These are phyloP conservation scores for Cheiracanthium punctorium DNA, from an alignment of 2,888 invertebrate species.

Conservation along the genomic window DNA sequence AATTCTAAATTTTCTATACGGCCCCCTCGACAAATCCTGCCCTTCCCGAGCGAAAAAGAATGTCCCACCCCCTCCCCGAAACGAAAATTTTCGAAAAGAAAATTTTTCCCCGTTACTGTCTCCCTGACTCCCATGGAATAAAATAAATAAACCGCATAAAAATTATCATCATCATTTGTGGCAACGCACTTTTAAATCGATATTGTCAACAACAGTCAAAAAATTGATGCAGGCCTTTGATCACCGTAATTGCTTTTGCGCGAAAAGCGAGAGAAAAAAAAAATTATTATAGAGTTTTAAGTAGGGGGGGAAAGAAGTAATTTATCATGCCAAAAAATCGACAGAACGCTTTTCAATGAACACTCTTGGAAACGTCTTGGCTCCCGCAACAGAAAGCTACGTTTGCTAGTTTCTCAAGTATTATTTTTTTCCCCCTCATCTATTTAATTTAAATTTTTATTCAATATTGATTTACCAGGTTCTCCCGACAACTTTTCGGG, in stretches of 20 bases:
- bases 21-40: not conserved
- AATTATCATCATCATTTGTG: conserved; percentile 15
- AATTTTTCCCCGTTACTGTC: not conserved
- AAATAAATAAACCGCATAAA: conserved; percentile 12
- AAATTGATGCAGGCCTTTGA: conserved; percentile 22
- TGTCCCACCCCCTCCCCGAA: not conserved
- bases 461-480: conserved; percentile 58
- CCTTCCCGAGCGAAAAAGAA: not conserved
- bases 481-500: conserved; percentile 14
- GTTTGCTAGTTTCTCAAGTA: not conserved
- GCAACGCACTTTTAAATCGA: conserved; percentile 5
- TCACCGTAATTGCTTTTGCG: conserved; percentile 12
- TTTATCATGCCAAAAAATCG: conserved; percentile 21
- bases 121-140: not conserved
- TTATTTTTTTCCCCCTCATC: conserved; percentile 4
- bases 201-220: conserved; percentile 23
- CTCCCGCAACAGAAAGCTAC: not conserved
- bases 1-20: not conserved
- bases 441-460: conserved; percentile 53
- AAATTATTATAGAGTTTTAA: conserved; percentile 21
- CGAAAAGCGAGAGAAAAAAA: conserved; percentile 5
- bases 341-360: conserved; percentile 14
- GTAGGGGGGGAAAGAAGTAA: conserved; percentile 19
- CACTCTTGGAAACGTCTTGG: not conserved
- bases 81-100: not conserved